Base-by-base conservation (phyloP, 2,888 invertebrate species). In the Oscheius sp. region DNA sequence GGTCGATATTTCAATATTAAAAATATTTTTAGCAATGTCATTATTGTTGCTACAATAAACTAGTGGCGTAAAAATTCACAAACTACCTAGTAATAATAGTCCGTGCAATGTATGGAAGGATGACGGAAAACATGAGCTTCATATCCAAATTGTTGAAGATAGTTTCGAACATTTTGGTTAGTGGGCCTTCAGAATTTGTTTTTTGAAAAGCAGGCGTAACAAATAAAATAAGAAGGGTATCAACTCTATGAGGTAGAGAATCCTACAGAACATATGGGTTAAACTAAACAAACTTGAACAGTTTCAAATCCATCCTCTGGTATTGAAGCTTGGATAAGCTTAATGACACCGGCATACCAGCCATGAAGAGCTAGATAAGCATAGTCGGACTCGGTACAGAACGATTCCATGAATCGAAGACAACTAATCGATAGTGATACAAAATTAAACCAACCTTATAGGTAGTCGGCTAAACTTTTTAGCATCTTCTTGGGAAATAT, bases 401-500 rank as follows among this genome's bases (percentile, higher is more conserved):
- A 59, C 28, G 6, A 28, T n/a, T 59, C 26, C 26, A 59, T 26
- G 3, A 59, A 28, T n/a, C 44, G 44, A 44, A 44, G 59, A 44
- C 22, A 44, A 3, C 44, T 59, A 17, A 26, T 20, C 14, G 20
- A 20, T 17, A 32, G 8, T 3, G 12, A 17, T 20, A 26, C 3
- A 3, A 26, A 14, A 12, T 17, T 33, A 17, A 49, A 36, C 26
- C 14, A 1, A 64, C 64, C 51, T 51, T 26, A 64, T 30, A 3
- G 64, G 64, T 14, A 64, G 32, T 8, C 38, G 24, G 2, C 28
- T 24, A 20, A 64, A 38, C 14, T 28, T 62, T 44, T 32, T 47
- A 12, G 14, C 17, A 17, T 59, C 59, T 24, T 41, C 41, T 14
- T 28, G 20, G 2, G 20, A 5, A 30, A 41, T 14, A 17, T 44